phyloP scores from a whole-genome alignment of 2,888 invertebrate genomes.

The Mylabris sibirica region DNA sequence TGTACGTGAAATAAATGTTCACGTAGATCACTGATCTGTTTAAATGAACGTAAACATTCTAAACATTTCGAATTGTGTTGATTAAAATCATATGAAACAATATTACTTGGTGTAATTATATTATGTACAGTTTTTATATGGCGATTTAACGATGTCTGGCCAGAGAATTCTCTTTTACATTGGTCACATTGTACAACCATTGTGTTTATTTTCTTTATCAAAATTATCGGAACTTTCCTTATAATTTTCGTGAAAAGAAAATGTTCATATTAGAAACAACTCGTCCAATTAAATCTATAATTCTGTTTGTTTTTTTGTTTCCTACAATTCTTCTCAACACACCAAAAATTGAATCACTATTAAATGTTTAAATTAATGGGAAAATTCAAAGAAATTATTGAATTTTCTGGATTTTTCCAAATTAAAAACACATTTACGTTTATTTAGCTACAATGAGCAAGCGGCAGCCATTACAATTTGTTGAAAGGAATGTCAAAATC shows the following conservation, averaged over 20 bases:
- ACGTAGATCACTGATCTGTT: conserved; percentile 7
- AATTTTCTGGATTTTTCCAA: neutral
- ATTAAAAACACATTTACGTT: neutral
- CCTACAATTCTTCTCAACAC: neutral
- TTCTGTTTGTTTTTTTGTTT: neutral
- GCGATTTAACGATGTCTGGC: neutral
- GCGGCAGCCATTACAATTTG: neutral
- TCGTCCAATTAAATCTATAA: neutral
- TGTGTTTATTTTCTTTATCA: neutral
- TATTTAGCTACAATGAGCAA: conserved; percentile 7
- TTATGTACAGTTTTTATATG: conserved; percentile 3
- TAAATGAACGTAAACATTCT: conserved; percentile 5
- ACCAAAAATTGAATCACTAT: neutral
- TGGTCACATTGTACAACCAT: neutral
- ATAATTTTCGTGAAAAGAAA: too few species aligned
- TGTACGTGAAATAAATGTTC: conserved; percentile 7
- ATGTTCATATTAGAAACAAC: neutral
- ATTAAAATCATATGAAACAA: conserved; percentile 3
- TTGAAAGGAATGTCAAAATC: neutral
- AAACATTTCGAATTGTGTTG: conserved; percentile 10
- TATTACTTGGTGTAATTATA: neutral
- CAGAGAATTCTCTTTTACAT: neutral
- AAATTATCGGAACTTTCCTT: neutral
- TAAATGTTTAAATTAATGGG: neutral
- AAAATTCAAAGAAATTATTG: neutral